phyloP scores from a whole-genome alignment of 1,140 invertebrate species.

The Nasonia vitripennis region DNA sequence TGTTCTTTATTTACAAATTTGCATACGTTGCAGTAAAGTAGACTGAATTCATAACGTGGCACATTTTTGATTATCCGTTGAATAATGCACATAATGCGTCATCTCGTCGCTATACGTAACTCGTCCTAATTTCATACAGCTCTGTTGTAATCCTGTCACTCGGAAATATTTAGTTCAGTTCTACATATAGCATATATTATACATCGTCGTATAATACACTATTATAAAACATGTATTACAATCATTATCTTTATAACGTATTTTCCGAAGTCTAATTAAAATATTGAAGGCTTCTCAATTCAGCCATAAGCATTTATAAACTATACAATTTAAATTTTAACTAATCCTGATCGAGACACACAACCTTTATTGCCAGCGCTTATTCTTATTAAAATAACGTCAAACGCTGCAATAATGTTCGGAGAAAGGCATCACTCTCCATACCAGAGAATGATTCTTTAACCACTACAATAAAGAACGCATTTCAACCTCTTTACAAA shows the following conservation, averaged over 20 bases:
- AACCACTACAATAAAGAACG: background rate
- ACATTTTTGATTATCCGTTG: constrained; percentile 48
- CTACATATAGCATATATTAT: background rate
- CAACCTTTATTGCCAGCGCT: too few species aligned
- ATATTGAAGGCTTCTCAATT: too few species aligned
- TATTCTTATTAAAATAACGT: too few species aligned
- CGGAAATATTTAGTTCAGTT: background rate
- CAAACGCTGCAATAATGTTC: background rate
- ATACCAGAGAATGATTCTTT: too few species aligned
- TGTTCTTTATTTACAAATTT: background rate
- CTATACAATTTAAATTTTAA: too few species aligned
- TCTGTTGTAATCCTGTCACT: background rate
- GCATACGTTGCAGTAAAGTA: background rate
- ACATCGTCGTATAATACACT: background rate
- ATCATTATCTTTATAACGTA: background rate
- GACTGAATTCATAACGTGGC: constrained; percentile 11
- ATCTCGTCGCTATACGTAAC: background rate
- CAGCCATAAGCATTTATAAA: too few species aligned
- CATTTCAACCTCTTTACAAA: background rate
- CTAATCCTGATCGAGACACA: too few species aligned
- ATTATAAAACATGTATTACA: background rate
- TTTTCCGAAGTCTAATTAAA: too few species aligned
- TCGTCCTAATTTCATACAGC: background rate
- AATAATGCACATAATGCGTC: constrained; percentile 2
- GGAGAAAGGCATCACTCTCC: background rate